Conservation (phyloP, 2,113 vertebrate genomes). For the Podarcis muralis region DNA sequence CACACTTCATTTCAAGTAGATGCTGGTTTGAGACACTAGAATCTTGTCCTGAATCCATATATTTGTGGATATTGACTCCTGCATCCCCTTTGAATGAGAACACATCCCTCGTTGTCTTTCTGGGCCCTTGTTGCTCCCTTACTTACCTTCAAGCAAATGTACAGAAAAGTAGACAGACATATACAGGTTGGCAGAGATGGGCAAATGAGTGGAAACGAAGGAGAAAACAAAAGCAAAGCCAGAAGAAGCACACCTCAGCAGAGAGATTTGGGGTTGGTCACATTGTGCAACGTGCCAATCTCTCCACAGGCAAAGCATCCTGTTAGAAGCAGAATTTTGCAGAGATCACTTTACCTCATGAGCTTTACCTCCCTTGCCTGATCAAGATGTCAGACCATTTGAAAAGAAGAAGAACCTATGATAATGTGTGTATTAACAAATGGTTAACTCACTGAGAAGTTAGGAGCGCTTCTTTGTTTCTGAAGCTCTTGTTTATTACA, state of each 20-base stretch:
- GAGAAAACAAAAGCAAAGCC: not conserved
- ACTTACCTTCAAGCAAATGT: not conserved
- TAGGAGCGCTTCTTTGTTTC: not conserved
- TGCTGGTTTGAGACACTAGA: not conserved
- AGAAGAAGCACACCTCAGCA: not conserved
- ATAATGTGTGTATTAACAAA: not conserved
- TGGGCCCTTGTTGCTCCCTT: not conserved
- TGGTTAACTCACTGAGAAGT: not conserved
- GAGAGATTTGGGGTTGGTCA: not conserved
- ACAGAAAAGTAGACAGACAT: not conserved
- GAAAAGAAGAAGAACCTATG: not conserved
- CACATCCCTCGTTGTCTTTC: not conserved
- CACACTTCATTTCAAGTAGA: not conserved
- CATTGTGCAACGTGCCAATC: not conserved
- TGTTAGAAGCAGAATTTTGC: too few relatives aligned
- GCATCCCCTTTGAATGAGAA: not conserved
- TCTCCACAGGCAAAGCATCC: too few relatives aligned
- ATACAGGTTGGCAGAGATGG: too few relatives aligned
- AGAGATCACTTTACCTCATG: too few relatives aligned
- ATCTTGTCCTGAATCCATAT: not conserved
- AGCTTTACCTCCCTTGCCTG: not conserved
- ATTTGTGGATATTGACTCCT: too few relatives aligned
- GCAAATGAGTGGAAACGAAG: not conserved
- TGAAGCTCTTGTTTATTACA: not conserved
- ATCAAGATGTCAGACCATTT: not conserved